Base-by-base conservation (phyloP, 2,113 vertebrate genomes). In the Pycnonotus jocosus region DNA sequence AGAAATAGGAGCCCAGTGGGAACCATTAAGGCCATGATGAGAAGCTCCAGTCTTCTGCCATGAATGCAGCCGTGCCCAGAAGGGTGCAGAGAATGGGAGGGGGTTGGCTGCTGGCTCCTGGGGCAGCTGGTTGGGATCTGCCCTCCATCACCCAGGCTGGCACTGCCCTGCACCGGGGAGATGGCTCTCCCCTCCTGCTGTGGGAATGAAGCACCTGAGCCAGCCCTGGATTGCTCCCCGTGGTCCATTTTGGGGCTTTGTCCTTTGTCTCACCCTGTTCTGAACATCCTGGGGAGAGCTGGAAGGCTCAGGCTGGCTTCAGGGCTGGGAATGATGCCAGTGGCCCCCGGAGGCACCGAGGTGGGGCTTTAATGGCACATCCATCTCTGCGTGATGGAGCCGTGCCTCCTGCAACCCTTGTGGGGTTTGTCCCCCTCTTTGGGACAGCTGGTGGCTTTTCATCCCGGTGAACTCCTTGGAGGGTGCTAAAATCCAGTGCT, bases 1-100 rank as follows among this genome's bases (percentile, higher is more conserved):
- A 96, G 93, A 96, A 97, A 96, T 96, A 96, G 93, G 15, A 81
- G 92, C 37, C 95, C 92, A 90, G 92, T 35, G 96, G 96, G 95
- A 86, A 47, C 93, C 88, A 92, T 94, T 68, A 38, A 1, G 42
- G 70, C 14, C 11, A 10, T 5, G 23, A 96, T 86, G 92, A 95
- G 94, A 71, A 90, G 88, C 50, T 3, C 69, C 92, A 96, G 88
- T 88, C 95, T 92, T 80, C 44, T 94, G 48, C 6, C 3, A 38
- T 64, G 80, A 90, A 88, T 69, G 64, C 45, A 81, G 65, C 54
- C 9, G 3, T 48, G 78, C n/a, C 62, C 80, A 57, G 76, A 47
- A 88, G 96, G 81, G 37, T 83, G 79, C 81, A 85, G 88, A 53
- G 5, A 0, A 58, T 8, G 35, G 79, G 42, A 92, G 15, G 76